Percentiles rank a stretch among this genome's conserved stretches.
Evolutionary conservation across 2,797 vertebrate genomes (phyloP).

Genomic region (Anguilla obscura): DNA sequence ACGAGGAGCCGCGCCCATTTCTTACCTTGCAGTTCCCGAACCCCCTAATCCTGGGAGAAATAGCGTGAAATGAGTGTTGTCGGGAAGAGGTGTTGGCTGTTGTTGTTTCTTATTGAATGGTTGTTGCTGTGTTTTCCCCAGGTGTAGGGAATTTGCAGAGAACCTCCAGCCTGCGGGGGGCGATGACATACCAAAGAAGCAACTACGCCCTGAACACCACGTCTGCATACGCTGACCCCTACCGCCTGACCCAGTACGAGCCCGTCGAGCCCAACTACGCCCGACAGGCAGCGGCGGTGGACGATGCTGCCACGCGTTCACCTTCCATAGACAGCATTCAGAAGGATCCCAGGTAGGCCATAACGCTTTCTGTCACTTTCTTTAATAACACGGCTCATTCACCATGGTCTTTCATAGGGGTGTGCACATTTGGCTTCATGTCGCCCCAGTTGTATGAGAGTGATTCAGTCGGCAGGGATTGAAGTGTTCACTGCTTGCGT

Average conservation of each 20-base stretch:
- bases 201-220: constrained; percentile 82
- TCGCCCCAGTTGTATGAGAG: neutral
- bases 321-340: constrained; percentile 98
- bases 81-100: neutral
- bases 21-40: neutral
- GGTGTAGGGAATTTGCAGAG: constrained; percentile 91
- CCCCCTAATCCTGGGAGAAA: neutral
- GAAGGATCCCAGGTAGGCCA: constrained; percentile 90
- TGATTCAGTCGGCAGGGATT: neutral
- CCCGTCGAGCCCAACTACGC: constrained; percentile 78
- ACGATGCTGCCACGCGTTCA: constrained; percentile 86
- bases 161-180: constrained; percentile 89
- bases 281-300: constrained; percentile 71
- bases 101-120: neutral
- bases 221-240: constrained; percentile 84
- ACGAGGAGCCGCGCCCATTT: neutral
- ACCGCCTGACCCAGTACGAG: constrained; percentile 79
- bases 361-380: neutral
- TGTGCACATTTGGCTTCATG: too few species aligned
- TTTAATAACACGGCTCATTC: neutral
- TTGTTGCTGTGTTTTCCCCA: constrained; percentile 56
- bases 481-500: neutral
- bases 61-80: neutral
- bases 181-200: constrained; percentile 94
- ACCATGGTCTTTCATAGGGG: too few species aligned